phyloP scores from a whole-genome alignment of 1,140 invertebrate genomes.

The Musca vetustissima region DNA sequence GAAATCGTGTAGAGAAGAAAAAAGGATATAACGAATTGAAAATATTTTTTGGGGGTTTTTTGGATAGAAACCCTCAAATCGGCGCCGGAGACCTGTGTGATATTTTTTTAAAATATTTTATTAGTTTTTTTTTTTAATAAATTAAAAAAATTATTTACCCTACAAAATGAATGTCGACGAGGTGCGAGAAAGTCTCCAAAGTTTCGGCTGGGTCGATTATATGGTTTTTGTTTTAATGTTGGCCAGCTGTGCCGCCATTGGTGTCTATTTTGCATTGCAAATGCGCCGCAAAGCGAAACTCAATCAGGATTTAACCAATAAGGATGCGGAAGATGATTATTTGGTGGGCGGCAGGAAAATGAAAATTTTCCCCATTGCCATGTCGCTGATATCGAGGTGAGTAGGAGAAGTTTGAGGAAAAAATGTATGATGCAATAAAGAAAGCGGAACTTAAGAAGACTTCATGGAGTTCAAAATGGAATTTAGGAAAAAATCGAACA shows the following conservation, averaged over 20 bases:
- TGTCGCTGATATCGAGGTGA: conserved; percentile 80
- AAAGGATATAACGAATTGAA: not conserved
- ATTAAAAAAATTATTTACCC: too few species aligned
- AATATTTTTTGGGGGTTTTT: not conserved
- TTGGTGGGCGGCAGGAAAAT: conserved; percentile 82
- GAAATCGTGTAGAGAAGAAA: not conserved
- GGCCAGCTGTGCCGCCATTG: conserved; percentile 69
- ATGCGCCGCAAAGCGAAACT: conserved; percentile 57
- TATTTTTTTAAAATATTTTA: too few species aligned
- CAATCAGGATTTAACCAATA: conserved; percentile 61
- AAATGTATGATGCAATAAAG: too few species aligned
- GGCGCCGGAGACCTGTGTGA: too few species aligned
- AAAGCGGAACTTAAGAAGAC: too few species aligned
- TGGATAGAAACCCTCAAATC: not conserved
- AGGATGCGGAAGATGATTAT: conserved; percentile 64
- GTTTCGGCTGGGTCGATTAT: conserved; percentile 71
- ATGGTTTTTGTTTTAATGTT: conserved; percentile 73
- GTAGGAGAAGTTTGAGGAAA: conserved; percentile 17
- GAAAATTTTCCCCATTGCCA: conserved; percentile 75
- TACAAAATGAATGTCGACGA: conserved; percentile 59
- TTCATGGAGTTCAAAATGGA: too few species aligned
- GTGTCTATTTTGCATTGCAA: conserved; percentile 75
- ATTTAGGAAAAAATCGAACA: too few species aligned
- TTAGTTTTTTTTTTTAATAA: too few species aligned
- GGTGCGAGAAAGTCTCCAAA: conserved; percentile 63